Evolutionary conservation across 1,140 invertebrate genomes (phyloP), one percentile per base, ranked within the genome.

Genomic region (Leguminivora glycinivorella): DNA sequence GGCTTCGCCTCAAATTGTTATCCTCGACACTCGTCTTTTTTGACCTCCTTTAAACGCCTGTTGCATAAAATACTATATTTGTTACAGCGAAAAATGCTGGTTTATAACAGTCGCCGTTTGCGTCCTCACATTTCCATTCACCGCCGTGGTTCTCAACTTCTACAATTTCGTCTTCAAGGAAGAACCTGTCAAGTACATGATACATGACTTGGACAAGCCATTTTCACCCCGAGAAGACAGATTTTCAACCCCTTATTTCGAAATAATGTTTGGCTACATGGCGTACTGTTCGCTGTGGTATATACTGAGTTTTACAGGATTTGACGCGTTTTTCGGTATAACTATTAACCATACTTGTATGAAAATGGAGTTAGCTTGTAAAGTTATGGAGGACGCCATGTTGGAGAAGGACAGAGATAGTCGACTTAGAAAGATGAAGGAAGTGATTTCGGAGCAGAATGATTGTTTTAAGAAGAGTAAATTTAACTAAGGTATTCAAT

Each of bases 311-410:
- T 85, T 80, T 7, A 71, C 67, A 0, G 80, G 80, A 0, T 83
- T 76, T 71, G 83, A 86, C 17, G 78, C 74, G 0, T 82, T 83
- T 60, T 83, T 83, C 22, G 78, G 78, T 0, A n/a, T 85, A 29
- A 76, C 63, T 19, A 79, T 84, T 7, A 81, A 80, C 68, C 83
- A 85, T 70, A 79, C 81, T 0, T 85, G 83, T 60, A 19, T 85
- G 66, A 85, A 85, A 60, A 79, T 85, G 72, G 47, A 78, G 29
- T 17, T 85, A 29, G 79, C 73, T 31, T 81, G 81, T 40, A 70
- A 67, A 12, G 70, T 68, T 0, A 68, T 85, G n/a, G 77, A 81
- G 3, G 78, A 82, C 4, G 81, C 82, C 0, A 68, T 83, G 67
- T 60, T 38, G 25, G 60, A 56, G 10, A 25, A 31, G 1, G 67